Conservation (phyloP, 2,113 vertebrate genomes). For the Nerophis lumbriciformis region DNA sequence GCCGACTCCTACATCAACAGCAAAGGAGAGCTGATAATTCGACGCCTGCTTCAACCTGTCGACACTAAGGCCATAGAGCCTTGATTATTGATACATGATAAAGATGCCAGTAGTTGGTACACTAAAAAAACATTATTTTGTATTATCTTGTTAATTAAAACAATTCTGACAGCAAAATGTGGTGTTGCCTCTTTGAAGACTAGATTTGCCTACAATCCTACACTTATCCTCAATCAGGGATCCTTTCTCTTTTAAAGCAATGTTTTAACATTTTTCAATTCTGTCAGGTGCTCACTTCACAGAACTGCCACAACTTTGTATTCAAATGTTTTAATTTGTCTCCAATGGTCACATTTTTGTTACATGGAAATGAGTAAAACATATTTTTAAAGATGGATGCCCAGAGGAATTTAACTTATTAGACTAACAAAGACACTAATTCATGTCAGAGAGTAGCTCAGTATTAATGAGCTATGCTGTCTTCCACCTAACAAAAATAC, state of each 20-base stretch:
- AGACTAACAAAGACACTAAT: neutral
- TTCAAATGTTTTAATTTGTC: constrained; percentile 8
- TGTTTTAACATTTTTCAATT: neutral
- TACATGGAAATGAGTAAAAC: constrained; percentile 26
- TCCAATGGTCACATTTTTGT: constrained; percentile 14
- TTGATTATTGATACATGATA: constrained; percentile 25
- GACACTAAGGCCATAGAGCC: constrained; percentile 67
- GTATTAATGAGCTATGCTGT: no score
- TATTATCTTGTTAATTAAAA: no score
- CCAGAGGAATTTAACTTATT: neutral
- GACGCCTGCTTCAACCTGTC: constrained; percentile 61
- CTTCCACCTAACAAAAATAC: no score
- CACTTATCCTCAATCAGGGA: no score
- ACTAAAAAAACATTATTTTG: no score
- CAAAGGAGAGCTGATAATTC: constrained; percentile 83
- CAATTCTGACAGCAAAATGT: no score
- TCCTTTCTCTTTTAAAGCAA: no score
- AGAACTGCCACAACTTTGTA: neutral
- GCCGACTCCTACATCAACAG: constrained; percentile 77
- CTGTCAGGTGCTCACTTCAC: neutral
- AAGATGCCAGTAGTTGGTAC: no score
- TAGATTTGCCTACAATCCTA: no score
- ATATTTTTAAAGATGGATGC: constrained; percentile 15
- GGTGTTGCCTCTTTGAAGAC: no score
- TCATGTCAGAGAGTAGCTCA: no score